Base-by-base conservation (phyloP, 2,888 invertebrate genomes). In the Adineta ricciae region DNA sequence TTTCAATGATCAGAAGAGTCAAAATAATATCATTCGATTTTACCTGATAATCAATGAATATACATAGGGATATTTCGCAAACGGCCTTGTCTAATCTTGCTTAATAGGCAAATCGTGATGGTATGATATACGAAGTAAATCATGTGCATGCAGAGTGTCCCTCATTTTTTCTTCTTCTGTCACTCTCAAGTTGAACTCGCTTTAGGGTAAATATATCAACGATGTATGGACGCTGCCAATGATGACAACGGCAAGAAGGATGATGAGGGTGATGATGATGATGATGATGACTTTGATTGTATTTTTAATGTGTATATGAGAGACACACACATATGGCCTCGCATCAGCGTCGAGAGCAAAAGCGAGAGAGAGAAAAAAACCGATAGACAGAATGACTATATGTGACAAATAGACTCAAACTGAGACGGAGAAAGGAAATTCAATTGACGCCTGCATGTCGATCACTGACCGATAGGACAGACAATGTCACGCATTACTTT, bases 221-320 rank as follows among this genome's bases (percentile, higher is more conserved):
- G 8, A 64, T 64, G 32, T 64, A 64, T 19, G 64, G 19, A 32
- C 19, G 24, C 32, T 32, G 32, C 32, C 14, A 16, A 32, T 64
- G 32, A 14, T 64, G 27, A 32, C 16, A 1, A 27, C 32, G 32
- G 32, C 64, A 32, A 64, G 32, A 36, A 64, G 32, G 32, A 64
- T 14, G 32, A 64, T 36, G 64, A 64, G 32, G 32, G 32, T 36
- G 64, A 64, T 64, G 56, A 5, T 56, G 64, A 64, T 64, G 64
- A 64, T 64, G 56, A 56, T 56, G 64, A 64, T 64, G 64, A 64
- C 32, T 64, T 64, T 64, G 64, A 64, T 64, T 64, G 64, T 36
- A 64, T 32, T 32, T 64, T 64, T 64, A 64, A 64, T 64, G 64
- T 16, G 32, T 64, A 14, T 64, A 9, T 36, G 64, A 64, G 27